Conservation (phyloP, 1,140 invertebrate species). For the Hyles vespertilio region DNA sequence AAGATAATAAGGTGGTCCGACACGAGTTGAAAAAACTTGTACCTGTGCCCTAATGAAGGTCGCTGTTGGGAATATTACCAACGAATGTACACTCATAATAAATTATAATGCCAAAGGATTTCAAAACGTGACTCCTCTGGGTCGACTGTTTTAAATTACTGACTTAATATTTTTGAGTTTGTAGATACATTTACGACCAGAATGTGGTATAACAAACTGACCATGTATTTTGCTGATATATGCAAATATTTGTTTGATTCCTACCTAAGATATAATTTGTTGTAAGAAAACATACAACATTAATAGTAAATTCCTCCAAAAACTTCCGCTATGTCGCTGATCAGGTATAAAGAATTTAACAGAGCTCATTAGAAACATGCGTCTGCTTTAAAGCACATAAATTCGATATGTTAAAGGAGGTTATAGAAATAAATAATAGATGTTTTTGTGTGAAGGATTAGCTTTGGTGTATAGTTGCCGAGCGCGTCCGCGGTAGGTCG, state of each 20-base stretch:
- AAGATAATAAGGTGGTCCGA: constrained; percentile 44
- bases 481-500: constrained; percentile 38
- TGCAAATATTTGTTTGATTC: too few relatives aligned
- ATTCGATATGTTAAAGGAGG: neutral
- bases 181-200: neutral
- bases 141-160: neutral
- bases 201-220: neutral
- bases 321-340: too few relatives aligned
- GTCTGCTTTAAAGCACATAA: too few relatives aligned
- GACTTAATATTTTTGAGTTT: neutral
- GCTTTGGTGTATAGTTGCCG: constrained; percentile 15
- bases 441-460: constrained; percentile 10
- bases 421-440: neutral
- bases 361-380: too few relatives aligned
- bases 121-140: neutral
- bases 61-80: constrained; percentile 12
- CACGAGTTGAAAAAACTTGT: constrained; percentile 47
- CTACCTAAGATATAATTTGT: too few relatives aligned
- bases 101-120: neutral
- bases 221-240: too few relatives aligned
- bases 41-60: constrained; percentile 39
- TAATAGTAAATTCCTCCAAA: too few relatives aligned
- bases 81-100: constrained; percentile 7
- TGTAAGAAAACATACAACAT: too few relatives aligned
- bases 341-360: too few relatives aligned